These are phyloP conservation scores for Ivindomyrus marchei DNA, from an alignment of 2,113 vertebrate species.

Conservation along the genomic window DNA sequence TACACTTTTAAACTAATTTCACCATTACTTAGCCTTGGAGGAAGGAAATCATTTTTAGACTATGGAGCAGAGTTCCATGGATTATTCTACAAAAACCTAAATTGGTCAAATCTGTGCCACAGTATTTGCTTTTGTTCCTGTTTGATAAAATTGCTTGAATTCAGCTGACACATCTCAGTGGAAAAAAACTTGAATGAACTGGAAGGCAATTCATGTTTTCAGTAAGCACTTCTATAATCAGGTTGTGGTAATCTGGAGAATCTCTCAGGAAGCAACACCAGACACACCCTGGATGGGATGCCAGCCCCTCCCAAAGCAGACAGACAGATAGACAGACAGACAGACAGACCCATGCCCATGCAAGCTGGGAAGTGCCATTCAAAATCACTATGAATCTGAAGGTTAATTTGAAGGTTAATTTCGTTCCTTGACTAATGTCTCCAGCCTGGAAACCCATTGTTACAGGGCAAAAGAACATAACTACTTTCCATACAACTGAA, in stretches of 20 bases:
- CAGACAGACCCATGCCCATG: not conserved
- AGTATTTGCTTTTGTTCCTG: not conserved
- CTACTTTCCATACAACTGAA: not conserved
- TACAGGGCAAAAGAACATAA: not conserved
- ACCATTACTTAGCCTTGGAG: not conserved
- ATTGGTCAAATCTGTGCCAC: not conserved
- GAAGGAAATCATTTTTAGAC: not conserved
- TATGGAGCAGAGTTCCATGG: not conserved
- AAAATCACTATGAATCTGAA: not conserved
- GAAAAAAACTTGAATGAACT: not conserved
- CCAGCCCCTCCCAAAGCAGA: not conserved
- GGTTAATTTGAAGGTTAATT: constrained; percentile 1
- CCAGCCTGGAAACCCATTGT: not conserved
- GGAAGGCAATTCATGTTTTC: not conserved
- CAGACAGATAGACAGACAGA: not conserved
- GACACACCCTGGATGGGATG: not conserved
- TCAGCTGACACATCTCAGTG: not conserved
- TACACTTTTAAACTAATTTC: not conserved
- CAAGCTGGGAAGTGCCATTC: not conserved
- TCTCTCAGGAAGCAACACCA: not conserved
- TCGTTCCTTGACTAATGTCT: not conserved
- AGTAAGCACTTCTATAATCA: not conserved
- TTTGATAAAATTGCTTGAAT: not conserved
- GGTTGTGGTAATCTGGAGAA: not conserved
- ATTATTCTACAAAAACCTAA: not conserved